phyloP scores from a whole-genome alignment of 64 coral and sea anemone genomes.

The Montipora cactus region DNA sequence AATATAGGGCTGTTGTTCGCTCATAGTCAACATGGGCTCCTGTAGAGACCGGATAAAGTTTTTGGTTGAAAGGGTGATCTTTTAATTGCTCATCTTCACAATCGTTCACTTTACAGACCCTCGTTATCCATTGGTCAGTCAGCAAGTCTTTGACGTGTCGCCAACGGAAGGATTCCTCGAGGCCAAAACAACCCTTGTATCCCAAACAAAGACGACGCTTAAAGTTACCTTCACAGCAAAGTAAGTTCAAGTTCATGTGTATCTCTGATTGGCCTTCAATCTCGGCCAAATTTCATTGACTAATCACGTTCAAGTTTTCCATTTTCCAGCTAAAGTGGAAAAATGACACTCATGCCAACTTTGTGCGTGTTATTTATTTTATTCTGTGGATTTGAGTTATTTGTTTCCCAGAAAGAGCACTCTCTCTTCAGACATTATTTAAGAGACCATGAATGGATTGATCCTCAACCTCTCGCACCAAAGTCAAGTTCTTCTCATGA shows the following conservation, averaged over 20 bases:
- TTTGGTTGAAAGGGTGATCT: not conserved
- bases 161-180: conserved; percentile 84
- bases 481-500: too few species aligned
- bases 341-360: too few species aligned
- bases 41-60: not conserved
- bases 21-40: too few species aligned
- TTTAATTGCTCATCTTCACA: not conserved
- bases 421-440: too few species aligned
- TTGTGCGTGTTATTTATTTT: too few species aligned
- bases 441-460: too few species aligned
- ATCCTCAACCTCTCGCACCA: too few species aligned
- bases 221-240: conserved; percentile 93
- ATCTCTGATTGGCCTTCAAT: not conserved
- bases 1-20: too few species aligned
- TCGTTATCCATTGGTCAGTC: conserved; percentile 82
- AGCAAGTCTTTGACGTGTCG: conserved; percentile 74
- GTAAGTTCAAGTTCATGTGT: conserved; percentile 32
- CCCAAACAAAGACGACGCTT: conserved; percentile 78
- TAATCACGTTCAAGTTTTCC: too few species aligned
- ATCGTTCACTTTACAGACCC: conserved; percentile 55
- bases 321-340: too few species aligned
- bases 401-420: too few species aligned
- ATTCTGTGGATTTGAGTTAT: too few species aligned
- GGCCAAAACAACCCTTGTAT: conserved; percentile 72
- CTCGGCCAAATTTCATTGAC: not conserved